These are phyloP conservation scores for Cherax quadricarinatus DNA, from an alignment of 1,140 invertebrate species.

Conservation along the genomic window DNA sequence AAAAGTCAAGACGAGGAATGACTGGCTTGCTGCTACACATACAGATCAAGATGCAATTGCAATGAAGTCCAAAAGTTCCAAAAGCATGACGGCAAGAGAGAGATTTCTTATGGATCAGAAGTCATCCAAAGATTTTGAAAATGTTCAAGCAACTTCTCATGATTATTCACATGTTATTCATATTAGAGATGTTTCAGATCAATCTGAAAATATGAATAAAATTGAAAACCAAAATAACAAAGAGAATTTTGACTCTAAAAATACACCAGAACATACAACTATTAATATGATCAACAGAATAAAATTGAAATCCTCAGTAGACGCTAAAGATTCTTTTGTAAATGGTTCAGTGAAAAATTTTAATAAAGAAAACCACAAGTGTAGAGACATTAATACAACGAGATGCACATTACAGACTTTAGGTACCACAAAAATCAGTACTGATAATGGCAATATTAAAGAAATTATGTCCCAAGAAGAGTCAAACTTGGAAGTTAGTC, in stretches of 20 bases:
- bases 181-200: conserved; percentile 2
- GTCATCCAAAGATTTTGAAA: conserved; percentile 6
- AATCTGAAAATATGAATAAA: neutral
- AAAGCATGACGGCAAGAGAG: neutral
- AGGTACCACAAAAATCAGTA: neutral
- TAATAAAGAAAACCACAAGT: neutral
- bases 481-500: neutral
- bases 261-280: neutral
- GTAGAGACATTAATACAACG: neutral
- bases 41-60: neutral
- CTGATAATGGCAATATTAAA: neutral
- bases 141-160: neutral
- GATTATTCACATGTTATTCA: neutral
- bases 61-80: neutral
- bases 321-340: neutral
- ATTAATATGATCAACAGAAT: neutral
- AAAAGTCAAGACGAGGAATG: conserved; percentile 38
- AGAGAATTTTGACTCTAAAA: neutral
- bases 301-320: neutral
- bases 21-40: conserved; percentile 38
- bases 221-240: conserved; percentile 14
- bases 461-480: neutral
- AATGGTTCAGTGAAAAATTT: neutral
- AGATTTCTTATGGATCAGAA: conserved; percentile 20
- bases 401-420: neutral